Base-by-base conservation (phyloP, 2,113 vertebrate species). In the Albula goreensis region DNA sequence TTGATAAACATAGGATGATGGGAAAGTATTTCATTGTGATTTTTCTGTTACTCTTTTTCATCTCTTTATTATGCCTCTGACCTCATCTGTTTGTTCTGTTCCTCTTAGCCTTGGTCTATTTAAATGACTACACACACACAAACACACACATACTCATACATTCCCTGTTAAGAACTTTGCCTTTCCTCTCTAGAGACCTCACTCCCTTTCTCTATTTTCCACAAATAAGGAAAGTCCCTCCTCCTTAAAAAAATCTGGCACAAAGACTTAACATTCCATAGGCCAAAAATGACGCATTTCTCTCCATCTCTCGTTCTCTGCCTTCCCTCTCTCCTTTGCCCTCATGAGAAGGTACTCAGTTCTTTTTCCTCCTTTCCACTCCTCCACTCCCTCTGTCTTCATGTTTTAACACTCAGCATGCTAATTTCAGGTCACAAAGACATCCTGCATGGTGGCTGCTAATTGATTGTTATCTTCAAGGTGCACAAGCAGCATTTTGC, bases 211-310 rank as follows among this genome's bases (percentile, higher is more conserved):
- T 89, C 92, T 31, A 25, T 86, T 94, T 94, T 95, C 94, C 93
- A 94, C 93, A 94, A 95, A 95, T 93, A 95, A 94, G 90, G 89
- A 85, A 89, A 92, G 89, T 89, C 89, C 90, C 93, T 93, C 93
- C 92, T 89, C 10, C 19, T 85, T 91, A 83, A 49, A 80, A 92
- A 94, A 89, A 93, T 94, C 89, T 96, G 94, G 94, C 94, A 94
- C 88, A 31, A 25, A 87, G 86, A 4, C 92, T 92, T 88, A 88
- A 95, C 93, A 96, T 95, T 94, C 95, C 94, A 91, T 87, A 83
- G 86, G 86, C 88, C 85, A 85, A 86, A 91, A 90, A 91, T 31
- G 83, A 83, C 85, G 57, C 89, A 85, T 78, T 85, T 85, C 83
- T 85, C 85, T 89, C 49, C 56, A n/a, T 70, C 49, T 8, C 60